Evolutionary conservation across 1,140 invertebrate species (phyloP).

Genomic region (Pachyrhynchus sulphureomaculatus): DNA sequence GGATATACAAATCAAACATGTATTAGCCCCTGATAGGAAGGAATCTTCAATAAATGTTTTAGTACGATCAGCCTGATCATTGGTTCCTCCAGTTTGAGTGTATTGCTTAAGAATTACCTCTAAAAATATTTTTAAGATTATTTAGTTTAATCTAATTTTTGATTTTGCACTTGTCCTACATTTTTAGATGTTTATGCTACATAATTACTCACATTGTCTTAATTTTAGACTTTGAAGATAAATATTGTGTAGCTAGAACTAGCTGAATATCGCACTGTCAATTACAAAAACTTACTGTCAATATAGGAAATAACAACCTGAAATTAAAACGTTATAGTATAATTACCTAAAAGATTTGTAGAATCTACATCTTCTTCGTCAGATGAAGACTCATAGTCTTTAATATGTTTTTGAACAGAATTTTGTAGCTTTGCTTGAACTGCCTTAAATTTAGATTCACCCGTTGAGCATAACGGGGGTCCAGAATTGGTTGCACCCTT

Average conservation of each 20-base stretch:
- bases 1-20: conserved; percentile 91
- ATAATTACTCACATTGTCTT: too few relatives aligned
- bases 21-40: conserved; percentile 73
- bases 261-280: too few relatives aligned
- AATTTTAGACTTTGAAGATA: too few relatives aligned
- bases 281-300: too few relatives aligned
- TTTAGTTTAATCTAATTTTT: background rate
- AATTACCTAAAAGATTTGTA: conserved; percentile 54
- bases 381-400: conserved; percentile 58
- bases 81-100: conserved; percentile 48
- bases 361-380: conserved; percentile 59
- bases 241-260: too few relatives aligned
- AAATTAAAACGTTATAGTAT: background rate
- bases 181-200: too few relatives aligned
- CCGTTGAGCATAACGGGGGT: background rate
- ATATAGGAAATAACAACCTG: too few relatives aligned
- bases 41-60: conserved; percentile 72
- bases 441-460: conserved; percentile 56
- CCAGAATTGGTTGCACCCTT: background rate
- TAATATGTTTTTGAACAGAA: conserved; percentile 60
- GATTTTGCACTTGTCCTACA: too few relatives aligned
- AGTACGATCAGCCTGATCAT: conserved; percentile 59
- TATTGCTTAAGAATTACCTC: conserved; percentile 53
- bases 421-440: conserved; percentile 61
- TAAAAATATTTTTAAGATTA: conserved; percentile 45